Percentiles rank a stretch among this genome's conserved stretches.
Evolutionary conservation across 1,140 invertebrate genomes (phyloP).

Genomic region (Acromyrmex echinatior): DNA sequence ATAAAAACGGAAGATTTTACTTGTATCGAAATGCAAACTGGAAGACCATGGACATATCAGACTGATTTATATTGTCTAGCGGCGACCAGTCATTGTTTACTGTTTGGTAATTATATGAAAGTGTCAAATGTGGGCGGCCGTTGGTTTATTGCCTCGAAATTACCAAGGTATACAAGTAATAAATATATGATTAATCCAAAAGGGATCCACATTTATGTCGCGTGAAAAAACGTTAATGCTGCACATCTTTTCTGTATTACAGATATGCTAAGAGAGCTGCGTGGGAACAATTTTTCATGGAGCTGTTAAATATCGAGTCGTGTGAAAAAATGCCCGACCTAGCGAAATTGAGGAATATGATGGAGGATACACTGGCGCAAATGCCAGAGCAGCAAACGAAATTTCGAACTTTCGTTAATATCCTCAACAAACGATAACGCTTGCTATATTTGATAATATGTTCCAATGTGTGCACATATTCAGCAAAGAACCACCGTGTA

Average conservation of each 20-base stretch:
- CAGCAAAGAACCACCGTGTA: conserved; percentile 76
- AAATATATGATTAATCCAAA: background rate
- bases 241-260: conserved; percentile 39
- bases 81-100: conserved; percentile 93
- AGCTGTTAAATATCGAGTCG: conserved; percentile 90
- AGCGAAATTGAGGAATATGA: conserved; percentile 88
- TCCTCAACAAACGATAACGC: conserved; percentile 86
- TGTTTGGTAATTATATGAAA: conserved; percentile 96
- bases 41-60: conserved; percentile 96
- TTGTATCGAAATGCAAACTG: conserved; percentile 95
- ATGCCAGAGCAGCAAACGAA: conserved; percentile 78
- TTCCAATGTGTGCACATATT: conserved; percentile 73
- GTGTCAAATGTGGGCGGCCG: conserved; percentile 89
- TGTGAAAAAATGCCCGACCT: conserved; percentile 90
- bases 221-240: conserved; percentile 3
- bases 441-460: conserved; percentile 74
- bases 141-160: conserved; percentile 90
- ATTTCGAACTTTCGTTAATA: conserved; percentile 83
- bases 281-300: conserved; percentile 90
- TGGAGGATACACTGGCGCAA: conserved; percentile 88
- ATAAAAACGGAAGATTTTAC: conserved; percentile 92
- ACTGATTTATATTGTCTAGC: conserved; percentile 96
- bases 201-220: background rate
- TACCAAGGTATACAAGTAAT: conserved; percentile 87
- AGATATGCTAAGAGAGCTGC: conserved; percentile 89